Conservation (phyloP, 2,888 invertebrate genomes). For the Junonia oenone region DNA sequence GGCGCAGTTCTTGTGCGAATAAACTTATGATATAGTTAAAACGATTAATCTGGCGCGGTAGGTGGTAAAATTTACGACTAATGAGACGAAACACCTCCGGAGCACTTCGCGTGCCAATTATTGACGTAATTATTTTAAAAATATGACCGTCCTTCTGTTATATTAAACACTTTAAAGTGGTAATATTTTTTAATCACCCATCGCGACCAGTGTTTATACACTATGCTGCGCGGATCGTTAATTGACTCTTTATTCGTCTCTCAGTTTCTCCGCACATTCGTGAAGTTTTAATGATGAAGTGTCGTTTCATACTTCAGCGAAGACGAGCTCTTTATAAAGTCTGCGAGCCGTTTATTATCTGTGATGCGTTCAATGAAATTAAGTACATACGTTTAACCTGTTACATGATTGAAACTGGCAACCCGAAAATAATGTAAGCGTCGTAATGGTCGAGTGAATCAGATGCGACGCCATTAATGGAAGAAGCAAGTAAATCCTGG, state of each 20-base stretch:
- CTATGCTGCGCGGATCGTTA: slow-evolving; percentile 53
- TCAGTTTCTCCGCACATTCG: slow-evolving; percentile 38
- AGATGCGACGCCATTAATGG: slow-evolving; percentile 24
- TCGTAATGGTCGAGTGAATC: slow-evolving; percentile 20
- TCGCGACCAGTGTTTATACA: slow-evolving; percentile 48
- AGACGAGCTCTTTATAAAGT: slow-evolving; percentile 18
- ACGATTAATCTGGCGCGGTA: slow-evolving; percentile 74
- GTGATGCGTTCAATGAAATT: slow-evolving; percentile 25
- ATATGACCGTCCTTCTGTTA: slow-evolving; percentile 67
- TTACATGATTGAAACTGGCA: slow-evolving; percentile 28
- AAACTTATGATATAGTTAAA: slow-evolving; percentile 74
- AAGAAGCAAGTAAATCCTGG: slow-evolving; percentile 21
- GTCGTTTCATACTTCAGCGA: slow-evolving; percentile 11
- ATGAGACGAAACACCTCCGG: slow-evolving; percentile 61
- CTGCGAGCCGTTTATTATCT: slow-evolving; percentile 25
- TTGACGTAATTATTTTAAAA: slow-evolving; percentile 78
- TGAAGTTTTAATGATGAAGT: slow-evolving; percentile 30
- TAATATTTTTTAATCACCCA: slow-evolving; percentile 64
- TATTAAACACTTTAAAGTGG: slow-evolving; percentile 65
- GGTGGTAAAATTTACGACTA: slow-evolving; percentile 74
- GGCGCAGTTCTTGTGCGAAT: slow-evolving; percentile 49
- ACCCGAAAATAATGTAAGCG: slow-evolving; percentile 26
- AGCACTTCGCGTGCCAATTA: slow-evolving; percentile 73
- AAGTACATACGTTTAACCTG: slow-evolving; percentile 19
- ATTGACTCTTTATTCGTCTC: slow-evolving; percentile 55